Base-by-base conservation (phyloP, 2,113 vertebrate genomes). In the Spea multiplicata region DNA sequence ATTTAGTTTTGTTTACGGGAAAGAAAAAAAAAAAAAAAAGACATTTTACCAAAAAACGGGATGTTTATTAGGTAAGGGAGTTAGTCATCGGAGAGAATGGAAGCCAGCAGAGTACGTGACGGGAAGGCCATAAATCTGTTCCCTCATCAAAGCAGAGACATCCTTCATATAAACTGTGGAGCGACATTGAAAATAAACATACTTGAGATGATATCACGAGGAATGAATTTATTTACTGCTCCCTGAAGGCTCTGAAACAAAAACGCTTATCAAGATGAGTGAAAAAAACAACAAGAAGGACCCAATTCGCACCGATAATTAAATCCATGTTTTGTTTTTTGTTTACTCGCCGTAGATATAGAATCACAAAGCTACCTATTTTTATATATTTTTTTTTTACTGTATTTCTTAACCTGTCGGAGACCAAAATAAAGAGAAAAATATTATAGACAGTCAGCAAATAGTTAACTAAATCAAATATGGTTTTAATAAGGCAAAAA, bases 161-260 rank as follows among this genome's bases (percentile, higher is more conserved):
- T 67, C 65, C 53, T 68, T 67, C 5, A 48, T 16, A 70, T 70
- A 61, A 45, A 17, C 44, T 14, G 16, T 50, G n/a, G 8, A 6
- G 10, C 52, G 47, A 65, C 59, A 68, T 45, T 68, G 1, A 46
- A 16, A 61, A 76, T 68, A 69, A 76, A 69, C 66, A 69, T 76
- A 44, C 44, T 47, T 69, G 16, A 68, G 74, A 76, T 59, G 52
- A 76, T 55, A 76, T 12, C n/a, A 30, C 45, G 8, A 61, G 53
- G 13, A 30, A 16, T 48, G 12, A 46, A 48, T 69, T 57, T 76
- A 76, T 76, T 55, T 55, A 69, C 8, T 76, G 75, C 75, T 76
- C 75, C 66, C 65, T 17, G 64, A 59, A n/a, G 65, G 6, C 14
- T 8, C 4, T 61, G 45, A 49, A 49, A 70, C 1, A 53, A 16